These are phyloP conservation scores for Abscondita cerata DNA, from an alignment of 2,888 invertebrate species.

Conservation along the genomic window DNA sequence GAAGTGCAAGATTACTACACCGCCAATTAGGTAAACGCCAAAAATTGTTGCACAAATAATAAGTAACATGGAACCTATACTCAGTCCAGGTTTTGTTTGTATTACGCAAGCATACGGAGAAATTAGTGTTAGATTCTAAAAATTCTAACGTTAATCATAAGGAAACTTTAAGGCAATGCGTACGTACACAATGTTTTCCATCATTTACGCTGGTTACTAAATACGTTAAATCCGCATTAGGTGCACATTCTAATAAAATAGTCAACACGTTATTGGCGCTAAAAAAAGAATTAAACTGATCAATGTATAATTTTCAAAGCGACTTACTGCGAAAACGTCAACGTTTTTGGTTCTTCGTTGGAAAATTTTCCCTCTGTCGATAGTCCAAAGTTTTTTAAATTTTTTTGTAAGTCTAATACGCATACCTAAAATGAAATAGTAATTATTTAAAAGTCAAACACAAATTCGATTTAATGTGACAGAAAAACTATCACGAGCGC, in stretches of 20 bases:
- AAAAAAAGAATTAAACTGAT: no score
- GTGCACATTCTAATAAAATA: conserved; percentile 12
- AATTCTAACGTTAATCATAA: conserved; percentile 33
- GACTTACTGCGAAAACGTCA: conserved; percentile 18
- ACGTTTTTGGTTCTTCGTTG: conserved; percentile 10
- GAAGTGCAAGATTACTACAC: conserved; percentile 69
- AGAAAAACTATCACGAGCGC: no score
- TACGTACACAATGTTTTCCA: not conserved
- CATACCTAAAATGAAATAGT: conserved; percentile 45
- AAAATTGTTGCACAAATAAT: conserved; percentile 67
- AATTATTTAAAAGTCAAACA: no score
- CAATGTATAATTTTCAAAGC: no score
- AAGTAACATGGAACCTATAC: conserved; percentile 69
- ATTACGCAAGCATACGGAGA: conserved; percentile 62
- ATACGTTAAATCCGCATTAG: not conserved
- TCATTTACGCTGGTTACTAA: not conserved
- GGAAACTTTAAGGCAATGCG: not conserved
- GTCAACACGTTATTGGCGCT: not conserved
- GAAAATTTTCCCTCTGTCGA: conserved; percentile 38
- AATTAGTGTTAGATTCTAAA: conserved; percentile 62
- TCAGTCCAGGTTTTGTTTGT: conserved; percentile 59
- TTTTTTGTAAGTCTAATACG: conserved; percentile 30
- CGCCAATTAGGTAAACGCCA: conserved; percentile 70
- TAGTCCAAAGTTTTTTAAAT: conserved; percentile 38
- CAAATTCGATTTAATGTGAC: no score